Base-by-base conservation (phyloP, 2,113 vertebrate species). In the Calypte anna region DNA sequence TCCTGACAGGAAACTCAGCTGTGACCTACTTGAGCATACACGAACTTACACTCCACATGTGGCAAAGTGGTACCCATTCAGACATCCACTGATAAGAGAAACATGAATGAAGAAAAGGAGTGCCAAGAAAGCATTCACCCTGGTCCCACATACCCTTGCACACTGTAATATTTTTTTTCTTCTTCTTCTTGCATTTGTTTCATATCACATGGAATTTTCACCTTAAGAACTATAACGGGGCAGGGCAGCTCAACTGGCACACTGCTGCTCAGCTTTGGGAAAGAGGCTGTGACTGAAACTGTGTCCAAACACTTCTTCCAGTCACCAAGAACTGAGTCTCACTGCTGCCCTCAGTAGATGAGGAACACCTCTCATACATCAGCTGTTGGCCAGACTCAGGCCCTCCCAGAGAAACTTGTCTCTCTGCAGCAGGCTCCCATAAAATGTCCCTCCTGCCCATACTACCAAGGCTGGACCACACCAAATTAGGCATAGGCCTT, bases 1-100 rank as follows among this genome's bases (percentile, higher is more conserved):
- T 82, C 33, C 75, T 46, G 31, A 85, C 67, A 96, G 95, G 93
- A 95, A 96, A 73, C 54, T 68, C 70, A 73, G 58, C 78, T 69
- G 62, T 76, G 90, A 93, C 82, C 88, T 82, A 73, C 58, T 82
- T 93, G 67, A 88, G 62, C 50, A 64, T 18, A 64, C 70, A 15
- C 23, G 10, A 81, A 91, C 69, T 63, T 82, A 59, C 44, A 63
- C 8, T 23, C 48, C 33, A 10, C 12, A 1, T 28, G 33, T 31
- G 59, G 50, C 58, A 73, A 43, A 82, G 70, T 22, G 62, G 62
- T 30, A 85, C n/a, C 62, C 36, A 38, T 38, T 38, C 36, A 38
- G 36, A 38, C 36, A 38, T 44, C 44, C 0, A 9, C 53, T 58
- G 43, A 44, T n/a, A 83, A 54, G 17, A 69, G 46, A 92, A 91